Percentiles rank a stretch among this genome's conserved stretches.
These are phyloP conservation scores for Lerema accius DNA, from an alignment of 1,140 invertebrate species.

Conservation along the genomic window DNA sequence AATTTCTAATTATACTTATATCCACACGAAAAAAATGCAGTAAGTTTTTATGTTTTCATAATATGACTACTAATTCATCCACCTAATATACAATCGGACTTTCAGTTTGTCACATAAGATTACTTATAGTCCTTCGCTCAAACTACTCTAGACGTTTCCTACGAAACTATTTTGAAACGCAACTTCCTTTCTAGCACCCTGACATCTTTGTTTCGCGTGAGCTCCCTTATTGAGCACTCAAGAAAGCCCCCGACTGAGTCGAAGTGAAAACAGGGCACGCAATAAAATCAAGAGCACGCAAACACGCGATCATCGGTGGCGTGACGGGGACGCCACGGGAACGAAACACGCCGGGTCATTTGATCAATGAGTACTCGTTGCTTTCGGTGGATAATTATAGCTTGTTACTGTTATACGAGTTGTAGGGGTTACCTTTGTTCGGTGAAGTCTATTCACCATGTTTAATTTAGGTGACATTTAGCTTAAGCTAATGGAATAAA, in stretches of 20 bases:
- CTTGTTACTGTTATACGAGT: background rate
- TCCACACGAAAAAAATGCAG: no score
- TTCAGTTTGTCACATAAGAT: no score
- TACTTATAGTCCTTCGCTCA: no score
- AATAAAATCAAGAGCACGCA: slow-evolving; percentile 56
- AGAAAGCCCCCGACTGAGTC: slow-evolving; percentile 57
- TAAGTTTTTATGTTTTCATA: no score
- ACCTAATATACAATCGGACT: no score
- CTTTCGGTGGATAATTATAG: background rate
- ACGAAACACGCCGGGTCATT: slow-evolving; percentile 31
- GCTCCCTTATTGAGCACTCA: slow-evolving; percentile 67
- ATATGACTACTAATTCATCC: no score
- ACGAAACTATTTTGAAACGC: background rate
- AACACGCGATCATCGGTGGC: slow-evolving; percentile 57
- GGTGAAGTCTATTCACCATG: no score
- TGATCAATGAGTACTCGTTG: slow-evolving; percentile 29
- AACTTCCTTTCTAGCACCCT: slow-evolving; percentile 2
- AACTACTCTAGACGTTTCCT: no score
- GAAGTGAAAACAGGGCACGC: slow-evolving; percentile 68
- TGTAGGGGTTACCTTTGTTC: no score
- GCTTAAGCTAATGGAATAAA: no score
- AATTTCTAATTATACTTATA: no score
- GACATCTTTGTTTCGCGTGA: slow-evolving; percentile 43
- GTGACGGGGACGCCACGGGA: slow-evolving; percentile 40
- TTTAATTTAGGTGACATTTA: no score